Base-by-base conservation (phyloP, 1,140 invertebrate genomes). In the Drosophila watanabei region DNA sequence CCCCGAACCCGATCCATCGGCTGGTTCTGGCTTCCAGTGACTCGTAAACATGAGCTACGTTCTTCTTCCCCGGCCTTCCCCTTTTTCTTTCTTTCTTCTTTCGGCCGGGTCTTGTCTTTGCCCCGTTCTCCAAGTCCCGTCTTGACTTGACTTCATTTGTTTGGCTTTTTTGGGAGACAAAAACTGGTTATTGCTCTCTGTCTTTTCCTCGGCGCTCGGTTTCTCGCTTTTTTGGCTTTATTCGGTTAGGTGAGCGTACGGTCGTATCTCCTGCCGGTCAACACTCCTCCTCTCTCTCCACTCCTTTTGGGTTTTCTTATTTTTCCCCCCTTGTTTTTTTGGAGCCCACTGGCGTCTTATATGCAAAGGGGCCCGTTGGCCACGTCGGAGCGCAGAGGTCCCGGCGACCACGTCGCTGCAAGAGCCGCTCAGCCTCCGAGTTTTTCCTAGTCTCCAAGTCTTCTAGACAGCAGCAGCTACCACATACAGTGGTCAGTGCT, bases 81-180 rank as follows among this genome's bases (percentile, higher is more conserved):
- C 64, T 63, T 75, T 73, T 78, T 64, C 63, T 77, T 78, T 64
- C 63, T 77, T 64, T 71, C 60, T 76, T 82, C 54, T 64, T 81
- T 79, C 28, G 39, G 68, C 68, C 65, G 14, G 65, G 43, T 71
- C 51, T 72, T 73, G 41, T 48, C 49, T 72, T 71, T 49, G 7
- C 52, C 52, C 69, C 69, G 48, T 45, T 24, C 62, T 59, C 39
- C 51, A 32, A 33, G 13, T 30, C 64, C 62, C 72, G 30, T 52
- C 72, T 32, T 49, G 66, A 62, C 82, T 86, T 90, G 79, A 90
- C 86, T 90, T 90, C 87, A 90, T 90, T 90, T 90, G 86, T 90
- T 90, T 90, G 86, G 86, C 86, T 90, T 90, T 91, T 90, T 90
- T 82, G 85, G 86, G 87, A 91, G 82, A 91, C 86, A 91, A 90